These are phyloP conservation scores for Rhopalosiphum padi DNA, from an alignment of 1,140 invertebrate genomes.

Conservation along the genomic window DNA sequence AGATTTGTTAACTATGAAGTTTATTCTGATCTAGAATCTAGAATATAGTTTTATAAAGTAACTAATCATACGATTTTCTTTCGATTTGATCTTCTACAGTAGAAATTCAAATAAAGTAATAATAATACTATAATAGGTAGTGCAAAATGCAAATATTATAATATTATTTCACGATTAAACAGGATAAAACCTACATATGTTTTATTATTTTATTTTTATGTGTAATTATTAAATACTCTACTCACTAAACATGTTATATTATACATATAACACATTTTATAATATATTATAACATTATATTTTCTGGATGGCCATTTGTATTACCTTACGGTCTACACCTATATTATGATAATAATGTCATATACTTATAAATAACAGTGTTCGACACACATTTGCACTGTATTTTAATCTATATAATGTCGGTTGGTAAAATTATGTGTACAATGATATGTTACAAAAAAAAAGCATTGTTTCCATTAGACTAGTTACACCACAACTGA, in stretches of 20 bases:
- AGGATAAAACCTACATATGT: no score
- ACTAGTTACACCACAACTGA: conserved; percentile 3
- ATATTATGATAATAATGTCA: neutral
- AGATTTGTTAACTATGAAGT: neutral
- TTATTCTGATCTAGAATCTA: neutral
- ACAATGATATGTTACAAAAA: neutral
- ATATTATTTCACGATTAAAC: no score
- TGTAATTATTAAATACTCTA: neutral
- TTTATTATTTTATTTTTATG: neutral
- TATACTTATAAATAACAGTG: neutral
- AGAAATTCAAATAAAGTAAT: no score
- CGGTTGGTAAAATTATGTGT: neutral
- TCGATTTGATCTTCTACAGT: no score
- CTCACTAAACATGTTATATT: neutral
- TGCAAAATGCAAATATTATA: no score
- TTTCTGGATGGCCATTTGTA: neutral
- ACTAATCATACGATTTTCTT: no score
- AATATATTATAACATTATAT: neutral
- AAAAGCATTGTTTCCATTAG: conserved; percentile 42
- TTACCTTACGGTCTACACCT: neutral
- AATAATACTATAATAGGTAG: no score
- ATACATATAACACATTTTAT: neutral
- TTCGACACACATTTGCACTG: neutral
- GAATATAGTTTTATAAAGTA: no score
- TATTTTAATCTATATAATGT: neutral